Base-by-base conservation (phyloP, 2,113 vertebrate genomes). In the Loxodonta africana region DNA sequence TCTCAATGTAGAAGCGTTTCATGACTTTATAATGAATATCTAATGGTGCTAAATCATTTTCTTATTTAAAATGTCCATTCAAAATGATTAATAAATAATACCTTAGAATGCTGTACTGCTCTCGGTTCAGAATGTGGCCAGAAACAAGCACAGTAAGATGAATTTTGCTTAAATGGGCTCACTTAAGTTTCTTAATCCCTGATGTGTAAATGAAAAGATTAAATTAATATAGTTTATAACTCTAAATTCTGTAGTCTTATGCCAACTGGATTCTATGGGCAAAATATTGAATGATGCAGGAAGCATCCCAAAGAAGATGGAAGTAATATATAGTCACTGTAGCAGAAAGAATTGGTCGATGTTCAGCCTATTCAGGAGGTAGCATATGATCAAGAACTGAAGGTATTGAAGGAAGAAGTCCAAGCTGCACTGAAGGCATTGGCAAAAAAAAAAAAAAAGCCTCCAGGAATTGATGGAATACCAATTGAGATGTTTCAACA, bases 71-170 rank as follows among this genome's bases (percentile, higher is more conserved):
- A 81, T 73, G 15, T 67, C 28, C 60, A 57, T 41, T 78, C 33
- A 84, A 20, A 80, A 78, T 92, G 92, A 63, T 62, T 46, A 94
- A 80, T 80, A 53, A 91, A 96, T 37, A 37, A 37, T 37, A 83
- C 28, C 60, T 83, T 46, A 69, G 41, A 81, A 94, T 90, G 89
- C 78, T 48, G 0, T 78, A 15, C 73, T 80, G 37, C 5, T 89
- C 86, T 95, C 44, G 93, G 37, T 91, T 93, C 84, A 94, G 74
- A 91, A 94, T 87, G 71, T 93, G 63, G 78, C 76, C 37, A 92
- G 88, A 96, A 95, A 80, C 93, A 95, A 95, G 44, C 62, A 81
- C 28, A 67, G 21, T 81, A 85, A 84, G 63, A 80, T 93, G 44
- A 74, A 51, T 94, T 96, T 96, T 86, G 53, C 41, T 71, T 88